Evolutionary conservation across 2,888 invertebrate genomes (phyloP), one percentile per base, ranked within the genome.

Genomic region (Chloromyia formosa): DNA sequence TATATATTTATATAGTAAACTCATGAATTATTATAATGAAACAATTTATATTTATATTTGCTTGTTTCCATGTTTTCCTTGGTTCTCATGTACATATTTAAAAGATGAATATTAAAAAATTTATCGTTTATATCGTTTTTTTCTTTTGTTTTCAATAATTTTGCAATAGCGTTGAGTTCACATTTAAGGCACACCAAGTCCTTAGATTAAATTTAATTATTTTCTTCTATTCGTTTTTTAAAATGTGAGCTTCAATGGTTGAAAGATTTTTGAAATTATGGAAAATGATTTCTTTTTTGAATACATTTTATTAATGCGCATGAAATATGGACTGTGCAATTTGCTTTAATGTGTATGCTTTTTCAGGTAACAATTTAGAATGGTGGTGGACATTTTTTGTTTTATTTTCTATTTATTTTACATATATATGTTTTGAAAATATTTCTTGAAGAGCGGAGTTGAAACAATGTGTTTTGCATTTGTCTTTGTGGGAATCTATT

Each of bases 101-200:
- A 66, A 66, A 66, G 66, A 49, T 49, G 35, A 20, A 45, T 66
- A 66, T 66, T 66, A 45, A 66, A 35, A 66, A 66, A 66, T 22
- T 20, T 45, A 49, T 42, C 9, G 35, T 53, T 53, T 53, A n/a
- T n/a, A n/a, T n/a, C n/a, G n/a, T n/a, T 53, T 14, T 53, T 10
- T 16, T 53, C 10, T 16, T 16, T 16, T 12, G 5, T 49, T 27
- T 22, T 49, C 16, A 66, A 49, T 66, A 66, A 66, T 66, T 66
- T 66, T 66, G 66, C 49, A 66, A 66, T 66, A 66, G 66, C 66
- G 42, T 62, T 66, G 66, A 66, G 66, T 66, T 66, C 49, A 66
- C 66, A 49, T 66, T 66, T 71, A 71, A 71, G 71, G 71, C 71
- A 71, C 71, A 71, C 71, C 35, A 58, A 71, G 71, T 71, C 71